Base-by-base conservation (phyloP, 2,113 vertebrate species). In the Pithys albifrons region DNA sequence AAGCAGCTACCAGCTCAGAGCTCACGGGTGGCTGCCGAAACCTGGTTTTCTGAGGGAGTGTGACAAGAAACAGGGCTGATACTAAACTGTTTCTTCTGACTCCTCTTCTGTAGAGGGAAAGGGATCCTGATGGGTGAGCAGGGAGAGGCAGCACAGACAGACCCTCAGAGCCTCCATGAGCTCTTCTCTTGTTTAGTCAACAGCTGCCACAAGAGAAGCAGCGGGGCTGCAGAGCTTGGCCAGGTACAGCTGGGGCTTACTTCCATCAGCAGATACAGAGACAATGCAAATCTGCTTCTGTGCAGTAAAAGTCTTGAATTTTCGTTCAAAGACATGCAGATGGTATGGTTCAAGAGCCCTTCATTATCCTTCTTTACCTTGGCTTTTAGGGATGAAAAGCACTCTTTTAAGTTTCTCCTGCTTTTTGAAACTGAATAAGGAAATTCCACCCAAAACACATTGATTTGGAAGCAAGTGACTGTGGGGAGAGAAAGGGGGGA, bases 281-380 rank as follows among this genome's bases (percentile, higher is more conserved):
- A 92, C 86, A 77, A 97, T 84, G 82, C 80, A 97, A 84, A 97
- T 86, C 74, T 88, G 43, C 80, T 89, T 82, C 95, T 96, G 55
- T 70, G 90, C 95, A 95, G 89, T 27, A 71, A 88, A 96, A 95
- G 89, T 48, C 90, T 75, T 88, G 45, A 83, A 77, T 57, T 93
- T 97, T 96, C 93, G 78, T 95, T 89, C 91, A 93, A 95, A 95
- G 76, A 93, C 95, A 96, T 79, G 93, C 65, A 94, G 87, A 94
- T 74, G n/a, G 65, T 61, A 43, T 73, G 66, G 74, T 55, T 91
- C 87, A 83, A 93, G 94, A 77, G 22, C 52, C 67, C n/a, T 91
- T 54, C 82, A 41, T 58, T 62, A 51, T 61, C 29, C 22, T 78
- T 79, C 80, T 78, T 89, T 77, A 75, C 58, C 86, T 86, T 76